These are phyloP conservation scores for Falco cherrug DNA, from an alignment of 2,797 vertebrate species.

Conservation along the genomic window DNA sequence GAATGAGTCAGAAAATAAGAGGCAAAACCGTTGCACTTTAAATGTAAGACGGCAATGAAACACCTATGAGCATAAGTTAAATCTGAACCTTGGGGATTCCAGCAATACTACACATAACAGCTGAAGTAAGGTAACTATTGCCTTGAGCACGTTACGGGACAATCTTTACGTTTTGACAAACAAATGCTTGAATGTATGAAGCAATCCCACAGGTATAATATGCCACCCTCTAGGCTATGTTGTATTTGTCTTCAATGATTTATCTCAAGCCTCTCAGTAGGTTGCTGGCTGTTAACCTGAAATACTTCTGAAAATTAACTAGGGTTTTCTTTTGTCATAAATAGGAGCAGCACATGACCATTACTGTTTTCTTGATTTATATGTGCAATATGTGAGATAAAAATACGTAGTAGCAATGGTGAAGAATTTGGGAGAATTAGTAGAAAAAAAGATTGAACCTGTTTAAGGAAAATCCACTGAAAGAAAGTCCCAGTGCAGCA, in stretches of 20 bases:
- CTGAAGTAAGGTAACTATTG: not conserved
- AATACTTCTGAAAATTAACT: not conserved
- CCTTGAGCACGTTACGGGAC: not conserved
- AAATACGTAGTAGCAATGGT: not conserved
- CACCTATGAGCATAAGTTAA: not conserved
- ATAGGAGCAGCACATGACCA: not conserved
- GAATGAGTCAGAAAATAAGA: not conserved
- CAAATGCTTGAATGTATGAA: not conserved
- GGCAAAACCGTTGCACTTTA: not conserved
- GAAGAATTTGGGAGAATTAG: not conserved
- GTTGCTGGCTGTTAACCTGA: not conserved
- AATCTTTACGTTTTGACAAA: not conserved
- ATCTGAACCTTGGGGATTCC: not conserved
- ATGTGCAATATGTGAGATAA: not conserved
- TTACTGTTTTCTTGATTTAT: not conserved
- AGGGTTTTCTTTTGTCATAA: not conserved
- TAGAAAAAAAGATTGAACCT: not conserved
- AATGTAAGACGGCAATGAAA: not conserved
- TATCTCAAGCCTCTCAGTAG: not conserved
- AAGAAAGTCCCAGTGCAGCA: not conserved
- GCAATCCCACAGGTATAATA: not conserved
- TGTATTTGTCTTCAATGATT: not conserved
- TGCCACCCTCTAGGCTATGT: not conserved
- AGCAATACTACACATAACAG: not conserved
- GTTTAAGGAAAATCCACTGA: not conserved